Evolutionary conservation across 2,113 vertebrate genomes (phyloP), one percentile per base, ranked within the genome.

Genomic region (Paramormyrops kingsleyae): DNA sequence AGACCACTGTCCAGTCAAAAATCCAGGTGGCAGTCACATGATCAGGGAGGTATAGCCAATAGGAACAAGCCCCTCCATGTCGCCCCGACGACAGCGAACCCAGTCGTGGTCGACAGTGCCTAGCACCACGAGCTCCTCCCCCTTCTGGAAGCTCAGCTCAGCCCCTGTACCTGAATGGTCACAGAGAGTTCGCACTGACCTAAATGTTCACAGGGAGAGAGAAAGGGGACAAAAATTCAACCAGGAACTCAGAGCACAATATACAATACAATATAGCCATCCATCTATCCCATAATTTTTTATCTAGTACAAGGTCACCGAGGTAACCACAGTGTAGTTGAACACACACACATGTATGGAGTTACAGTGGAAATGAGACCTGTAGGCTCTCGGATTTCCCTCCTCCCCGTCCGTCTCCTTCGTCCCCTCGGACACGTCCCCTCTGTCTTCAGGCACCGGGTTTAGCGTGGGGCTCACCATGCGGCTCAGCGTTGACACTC

Each of bases 41-140:
- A 99, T 96, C 0, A 99, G 96, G 35, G 98, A 99, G 0, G 98
- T 97, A 91, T 98, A 99, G 85, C 98, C 96, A 3, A 99, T 97
- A 0, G 97, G 97, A 90, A 99, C 98, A 90, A 96, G 94, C 50
- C 98, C 98, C 89, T 95, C 96, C 88, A 66, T 92, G 89, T 97
- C 96, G 46, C 96, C 97, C 59, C 94, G 97, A 92, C 97, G 97
- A 93, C 98, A 99, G 91, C 95, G 94, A 88, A 99, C 97, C 98
- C 98, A 99, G 92, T 99, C 98, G 21, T 99, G 98, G 35, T 98
- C 96, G 92, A 99, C 97, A 0, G 97, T 97, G 85, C 94, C 94
- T 1, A 99, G 91, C 46, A 99, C 94, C 90, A 95, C 95, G 6
- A 99, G 95, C 92, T 98, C 92, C 90, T 99, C 98, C 0, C 97